These are phyloP conservation scores for Cochlearius cochlearius DNA, from an alignment of 2,113 vertebrate species.

Conservation along the genomic window DNA sequence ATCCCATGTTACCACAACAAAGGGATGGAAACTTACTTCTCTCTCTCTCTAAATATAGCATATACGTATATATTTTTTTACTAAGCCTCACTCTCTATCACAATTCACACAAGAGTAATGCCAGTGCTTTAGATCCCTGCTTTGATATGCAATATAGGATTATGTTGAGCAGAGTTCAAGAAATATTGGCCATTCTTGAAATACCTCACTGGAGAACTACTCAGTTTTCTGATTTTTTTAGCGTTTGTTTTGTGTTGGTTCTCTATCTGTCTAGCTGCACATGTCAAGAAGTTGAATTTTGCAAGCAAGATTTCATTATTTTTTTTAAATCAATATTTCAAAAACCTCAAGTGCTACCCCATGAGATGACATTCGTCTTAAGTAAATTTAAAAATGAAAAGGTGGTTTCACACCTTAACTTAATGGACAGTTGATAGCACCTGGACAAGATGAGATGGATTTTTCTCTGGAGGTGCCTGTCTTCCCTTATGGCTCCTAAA, in stretches of 20 bases:
- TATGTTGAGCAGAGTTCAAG: neutral
- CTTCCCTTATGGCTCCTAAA: neutral
- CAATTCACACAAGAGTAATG: neutral
- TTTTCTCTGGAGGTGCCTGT: neutral
- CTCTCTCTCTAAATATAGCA: neutral
- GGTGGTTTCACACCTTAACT: neutral
- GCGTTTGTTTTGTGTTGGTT: neutral
- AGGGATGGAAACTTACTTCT: constrained; percentile 11
- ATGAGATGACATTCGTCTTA: neutral
- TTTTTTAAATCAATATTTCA: neutral
- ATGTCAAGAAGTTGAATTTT: neutral
- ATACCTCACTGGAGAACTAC: neutral
- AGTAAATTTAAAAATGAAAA: neutral
- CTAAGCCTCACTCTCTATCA: neutral
- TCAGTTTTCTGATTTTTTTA: neutral
- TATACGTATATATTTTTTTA: neutral
- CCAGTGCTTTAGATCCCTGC: neutral
- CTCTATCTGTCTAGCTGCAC: neutral
- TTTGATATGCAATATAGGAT: neutral
- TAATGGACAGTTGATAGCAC: neutral
- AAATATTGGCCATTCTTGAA: neutral
- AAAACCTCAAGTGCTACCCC: neutral
- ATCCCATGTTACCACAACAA: neutral
- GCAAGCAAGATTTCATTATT: neutral
- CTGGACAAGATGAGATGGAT: neutral